Percentiles rank a stretch among this genome's conserved stretches.
Evolutionary conservation across 2,113 vertebrate genomes (phyloP).

Genomic region (Zeus faber): DNA sequence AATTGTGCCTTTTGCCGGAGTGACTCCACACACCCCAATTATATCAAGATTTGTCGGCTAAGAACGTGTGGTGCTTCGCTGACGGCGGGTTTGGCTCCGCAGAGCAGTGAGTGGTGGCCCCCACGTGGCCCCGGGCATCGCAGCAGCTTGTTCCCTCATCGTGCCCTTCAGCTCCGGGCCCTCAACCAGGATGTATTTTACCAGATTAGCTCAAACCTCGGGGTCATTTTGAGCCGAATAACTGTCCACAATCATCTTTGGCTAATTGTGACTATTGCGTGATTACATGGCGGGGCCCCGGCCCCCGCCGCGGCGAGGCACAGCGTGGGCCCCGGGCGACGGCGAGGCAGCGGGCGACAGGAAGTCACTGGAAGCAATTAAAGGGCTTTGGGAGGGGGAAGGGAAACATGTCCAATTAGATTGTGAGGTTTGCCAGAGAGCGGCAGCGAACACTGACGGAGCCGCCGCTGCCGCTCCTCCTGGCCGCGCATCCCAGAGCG

Average conservation of each 20-base stretch:
- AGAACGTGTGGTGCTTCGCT: too few relatives aligned
- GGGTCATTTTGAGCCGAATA: constrained; percentile 59
- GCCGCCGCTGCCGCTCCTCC: too few relatives aligned
- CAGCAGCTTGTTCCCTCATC: constrained; percentile 32
- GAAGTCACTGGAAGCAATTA: constrained; percentile 66
- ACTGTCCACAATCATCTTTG: constrained; percentile 54
- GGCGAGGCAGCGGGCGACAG: constrained; percentile 45
- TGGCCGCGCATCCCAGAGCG: too few relatives aligned
- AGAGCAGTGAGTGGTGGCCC: too few relatives aligned
- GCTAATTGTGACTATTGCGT: constrained; percentile 63
- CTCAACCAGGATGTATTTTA: constrained; percentile 40
- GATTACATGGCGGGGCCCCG: constrained; percentile 53
- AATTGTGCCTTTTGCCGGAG: too few relatives aligned
- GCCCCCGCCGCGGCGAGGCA: constrained; percentile 19
- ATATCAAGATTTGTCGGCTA: too few relatives aligned
- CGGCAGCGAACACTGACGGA: constrained; percentile 18
- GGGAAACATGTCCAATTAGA: constrained; percentile 58
- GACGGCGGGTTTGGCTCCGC: too few relatives aligned
- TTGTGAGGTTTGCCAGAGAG: constrained; percentile 45
- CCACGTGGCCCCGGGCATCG: constrained; percentile 30
- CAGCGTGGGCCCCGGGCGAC: constrained; percentile 36
- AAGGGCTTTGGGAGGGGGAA: constrained; percentile 55
- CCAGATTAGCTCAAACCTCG: constrained; percentile 45
- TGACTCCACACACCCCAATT: too few relatives aligned
- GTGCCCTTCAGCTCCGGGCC: constrained; percentile 20